These are phyloP conservation scores for Prionace glauca DNA, from an alignment of 2,797 vertebrate species.

Conservation along the genomic window DNA sequence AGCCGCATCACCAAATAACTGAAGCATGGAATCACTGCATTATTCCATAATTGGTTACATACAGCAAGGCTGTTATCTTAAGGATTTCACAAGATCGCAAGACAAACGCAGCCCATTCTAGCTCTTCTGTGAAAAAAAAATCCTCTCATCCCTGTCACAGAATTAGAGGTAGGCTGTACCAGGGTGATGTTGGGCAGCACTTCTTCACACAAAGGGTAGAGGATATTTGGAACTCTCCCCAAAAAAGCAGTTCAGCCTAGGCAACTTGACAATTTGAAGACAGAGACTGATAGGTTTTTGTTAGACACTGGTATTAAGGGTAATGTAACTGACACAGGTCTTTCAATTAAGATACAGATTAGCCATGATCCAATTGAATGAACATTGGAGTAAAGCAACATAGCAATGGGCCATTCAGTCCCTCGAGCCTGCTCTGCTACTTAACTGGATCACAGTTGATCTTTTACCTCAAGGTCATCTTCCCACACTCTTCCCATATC, in stretches of 20 bases:
- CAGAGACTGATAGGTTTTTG: background rate
- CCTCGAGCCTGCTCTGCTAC: too few species aligned
- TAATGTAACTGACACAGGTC: background rate
- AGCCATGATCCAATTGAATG: background rate
- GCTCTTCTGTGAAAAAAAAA: background rate
- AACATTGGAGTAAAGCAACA: too few species aligned
- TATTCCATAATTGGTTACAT: constrained; percentile 28
- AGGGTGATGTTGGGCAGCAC: background rate
- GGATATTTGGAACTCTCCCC: background rate
- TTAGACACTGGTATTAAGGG: too few species aligned
- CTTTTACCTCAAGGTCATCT: too few species aligned
- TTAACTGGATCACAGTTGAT: too few species aligned
- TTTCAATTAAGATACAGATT: background rate
- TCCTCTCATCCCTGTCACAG: background rate
- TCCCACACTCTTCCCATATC: too few species aligned
- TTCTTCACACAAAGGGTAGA: background rate
- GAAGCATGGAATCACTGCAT: constrained; percentile 35
- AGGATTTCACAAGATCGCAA: background rate
- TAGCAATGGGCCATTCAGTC: too few species aligned
- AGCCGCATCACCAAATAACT: constrained; percentile 26
- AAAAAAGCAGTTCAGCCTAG: background rate
- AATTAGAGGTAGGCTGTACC: background rate
- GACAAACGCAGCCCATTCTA: background rate
- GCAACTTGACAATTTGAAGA: background rate
- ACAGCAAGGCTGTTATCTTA: background rate